Percentiles rank a stretch among this genome's conserved stretches.
Conservation (phyloP, 2,888 invertebrate species). For the Sphecodes monilicornis region DNA sequence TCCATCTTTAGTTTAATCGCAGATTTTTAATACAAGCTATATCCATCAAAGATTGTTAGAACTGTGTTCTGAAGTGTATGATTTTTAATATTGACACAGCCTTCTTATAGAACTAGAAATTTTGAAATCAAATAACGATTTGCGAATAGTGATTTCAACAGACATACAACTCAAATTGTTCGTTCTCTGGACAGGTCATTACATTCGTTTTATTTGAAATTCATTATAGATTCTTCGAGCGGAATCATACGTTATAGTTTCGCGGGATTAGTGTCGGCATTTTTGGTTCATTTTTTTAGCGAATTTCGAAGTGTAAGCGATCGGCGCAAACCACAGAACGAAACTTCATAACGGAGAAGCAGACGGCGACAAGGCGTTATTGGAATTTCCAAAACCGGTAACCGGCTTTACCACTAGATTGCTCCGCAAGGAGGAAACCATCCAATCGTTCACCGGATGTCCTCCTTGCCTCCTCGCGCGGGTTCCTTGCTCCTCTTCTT, state of each 20-base stretch:
- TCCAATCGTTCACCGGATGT: slow-evolving; percentile 83
- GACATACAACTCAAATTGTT: no score
- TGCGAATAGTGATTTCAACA: no score
- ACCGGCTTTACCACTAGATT: slow-evolving; percentile 84
- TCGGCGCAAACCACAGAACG: slow-evolving; percentile 29
- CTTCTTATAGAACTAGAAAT: no score
- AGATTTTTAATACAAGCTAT: no score
- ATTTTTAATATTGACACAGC: no score
- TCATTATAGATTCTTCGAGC: neutral
- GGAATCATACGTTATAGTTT: neutral
- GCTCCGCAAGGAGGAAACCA: slow-evolving; percentile 83
- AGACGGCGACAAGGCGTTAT: slow-evolving; percentile 68
- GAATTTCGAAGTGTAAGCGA: slow-evolving; percentile 48
- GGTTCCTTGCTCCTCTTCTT: slow-evolving; percentile 55
- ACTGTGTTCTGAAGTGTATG: no score
- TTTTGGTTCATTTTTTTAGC: neutral
- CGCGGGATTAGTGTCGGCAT: neutral
- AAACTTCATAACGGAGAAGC: slow-evolving; percentile 61
- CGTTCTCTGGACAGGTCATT: neutral
- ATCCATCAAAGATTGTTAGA: no score
- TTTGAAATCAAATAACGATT: no score
- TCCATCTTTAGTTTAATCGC: no score
- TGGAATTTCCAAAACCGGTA: slow-evolving; percentile 82
- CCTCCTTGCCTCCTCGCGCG: slow-evolving; percentile 73
- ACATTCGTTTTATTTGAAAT: neutral